These are phyloP conservation scores for Scaptomyza flava DNA, from an alignment of 2,888 invertebrate species.

Conservation along the genomic window DNA sequence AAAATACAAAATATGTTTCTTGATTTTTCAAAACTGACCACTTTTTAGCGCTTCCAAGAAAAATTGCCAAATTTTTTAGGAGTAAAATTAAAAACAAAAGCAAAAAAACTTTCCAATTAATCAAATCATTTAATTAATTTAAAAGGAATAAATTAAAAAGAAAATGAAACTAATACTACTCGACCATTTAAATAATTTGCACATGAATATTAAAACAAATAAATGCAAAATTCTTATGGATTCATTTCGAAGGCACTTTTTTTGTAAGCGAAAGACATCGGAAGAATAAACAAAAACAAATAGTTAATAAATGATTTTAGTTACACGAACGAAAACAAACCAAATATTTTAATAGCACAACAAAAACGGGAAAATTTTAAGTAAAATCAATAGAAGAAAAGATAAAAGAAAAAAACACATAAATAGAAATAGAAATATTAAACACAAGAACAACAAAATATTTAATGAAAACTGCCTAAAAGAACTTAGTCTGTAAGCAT, in stretches of 20 bases:
- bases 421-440: slow-evolving; percentile 55
- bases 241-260: slow-evolving; percentile 70
- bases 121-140: slow-evolving; percentile 42
- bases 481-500: slow-evolving; percentile 65
- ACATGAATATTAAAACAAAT: slow-evolving; percentile 41
- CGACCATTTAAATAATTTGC: slow-evolving; percentile 55
- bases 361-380: slow-evolving; percentile 38
- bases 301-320: slow-evolving; percentile 61
- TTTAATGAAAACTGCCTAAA: slow-evolving; percentile 82
- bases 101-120: slow-evolving; percentile 43
- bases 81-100: slow-evolving; percentile 42
- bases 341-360: slow-evolving; percentile 55
- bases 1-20: slow-evolving; percentile 18
- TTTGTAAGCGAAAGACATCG: slow-evolving; percentile 50
- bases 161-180: slow-evolving; percentile 25
- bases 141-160: no score
- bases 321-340: slow-evolving; percentile 45
- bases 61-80: slow-evolving; percentile 84
- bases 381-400: slow-evolving; percentile 44
- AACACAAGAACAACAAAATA: slow-evolving; percentile 58
- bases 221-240: slow-evolving; percentile 39
- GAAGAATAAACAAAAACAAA: slow-evolving; percentile 43
- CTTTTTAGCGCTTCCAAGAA: slow-evolving; percentile 84
- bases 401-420: slow-evolving; percentile 41
- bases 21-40: slow-evolving; percentile 75